A percentile compares a stretch with the other conserved stretches of the same genome.
Conservation (phyloP, 2,888 invertebrate genomes). For the Gasteruption jaculator region DNA sequence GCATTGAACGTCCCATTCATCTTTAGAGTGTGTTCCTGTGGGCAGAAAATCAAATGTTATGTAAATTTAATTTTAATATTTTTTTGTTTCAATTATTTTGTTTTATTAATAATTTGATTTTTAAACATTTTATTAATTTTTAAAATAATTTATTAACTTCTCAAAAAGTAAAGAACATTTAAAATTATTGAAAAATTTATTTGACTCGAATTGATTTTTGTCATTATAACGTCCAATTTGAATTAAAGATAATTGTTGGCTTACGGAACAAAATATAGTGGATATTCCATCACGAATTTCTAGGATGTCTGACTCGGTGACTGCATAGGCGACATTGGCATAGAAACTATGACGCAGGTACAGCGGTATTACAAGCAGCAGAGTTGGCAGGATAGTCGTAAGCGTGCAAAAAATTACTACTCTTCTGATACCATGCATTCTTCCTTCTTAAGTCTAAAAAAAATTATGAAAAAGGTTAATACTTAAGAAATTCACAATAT, state of each 20-base stretch:
- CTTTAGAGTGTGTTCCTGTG: slow-evolving; percentile 69
- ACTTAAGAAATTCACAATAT: too few species aligned
- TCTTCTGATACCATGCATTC: slow-evolving; percentile 76
- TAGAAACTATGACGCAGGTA: slow-evolving; percentile 73
- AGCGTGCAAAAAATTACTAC: slow-evolving; percentile 74
- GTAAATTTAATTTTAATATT: not conserved
- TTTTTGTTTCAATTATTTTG: slow-evolving; percentile 4
- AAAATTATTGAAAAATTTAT: slow-evolving; percentile 1
- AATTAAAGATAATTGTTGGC: too few species aligned
- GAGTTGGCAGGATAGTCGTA: slow-evolving; percentile 70
- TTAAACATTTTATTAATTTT: slow-evolving; percentile 6
- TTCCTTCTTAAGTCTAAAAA: too few species aligned
- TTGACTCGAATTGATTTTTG: slow-evolving; percentile 5
- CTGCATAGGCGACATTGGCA: slow-evolving; percentile 72
- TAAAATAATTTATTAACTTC: slow-evolving; percentile 1
- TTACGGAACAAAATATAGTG: slow-evolving; percentile 68
- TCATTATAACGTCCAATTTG: slow-evolving; percentile 6
- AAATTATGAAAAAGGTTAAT: not conserved
- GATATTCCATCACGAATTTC: slow-evolving; percentile 80
- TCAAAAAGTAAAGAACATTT: slow-evolving; percentile 5
- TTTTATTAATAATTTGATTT: slow-evolving; percentile 2
- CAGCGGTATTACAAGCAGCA: slow-evolving; percentile 71
- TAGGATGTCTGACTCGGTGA: slow-evolving; percentile 80
- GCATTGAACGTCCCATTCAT: slow-evolving; percentile 74
- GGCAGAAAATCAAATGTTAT: slow-evolving; percentile 17